phyloP scores from a whole-genome alignment of 2,113 vertebrate species.

The Serinus canaria region DNA sequence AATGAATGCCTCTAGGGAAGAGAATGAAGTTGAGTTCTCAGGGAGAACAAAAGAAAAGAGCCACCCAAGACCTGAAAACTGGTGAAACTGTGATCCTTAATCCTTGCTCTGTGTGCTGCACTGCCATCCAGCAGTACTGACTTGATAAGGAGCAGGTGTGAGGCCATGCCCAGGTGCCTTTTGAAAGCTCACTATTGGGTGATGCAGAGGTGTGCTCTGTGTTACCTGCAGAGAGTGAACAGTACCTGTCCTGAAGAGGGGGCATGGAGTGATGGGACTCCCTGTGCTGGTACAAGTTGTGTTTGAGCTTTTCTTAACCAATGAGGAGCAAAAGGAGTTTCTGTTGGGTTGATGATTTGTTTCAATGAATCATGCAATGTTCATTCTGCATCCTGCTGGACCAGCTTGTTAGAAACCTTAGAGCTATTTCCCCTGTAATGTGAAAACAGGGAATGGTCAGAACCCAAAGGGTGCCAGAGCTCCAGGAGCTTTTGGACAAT shows the following conservation, averaged over 20 bases:
- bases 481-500: neutral
- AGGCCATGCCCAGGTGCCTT: accelerated
- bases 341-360: neutral
- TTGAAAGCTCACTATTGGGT: accelerated
- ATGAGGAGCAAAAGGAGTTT: neutral
- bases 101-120: neutral
- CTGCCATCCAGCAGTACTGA: neutral
- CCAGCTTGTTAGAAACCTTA: neutral
- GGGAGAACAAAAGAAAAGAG: neutral
- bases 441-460: neutral
- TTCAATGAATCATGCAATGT: neutral
- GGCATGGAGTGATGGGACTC: neutral
- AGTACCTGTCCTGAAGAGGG: neutral
- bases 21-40: neutral
- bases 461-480: neutral
- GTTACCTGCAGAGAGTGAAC: neutral
- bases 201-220: neutral
- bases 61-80: neutral
- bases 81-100: neutral
- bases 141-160: neutral
- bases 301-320: neutral
- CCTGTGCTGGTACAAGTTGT: neutral
- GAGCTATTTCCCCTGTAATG: neutral
- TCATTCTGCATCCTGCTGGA: neutral
- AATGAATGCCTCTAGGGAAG: neutral